phyloP scores from a whole-genome alignment of 2,797 vertebrate species.

The Carcharodon carcharias region DNA sequence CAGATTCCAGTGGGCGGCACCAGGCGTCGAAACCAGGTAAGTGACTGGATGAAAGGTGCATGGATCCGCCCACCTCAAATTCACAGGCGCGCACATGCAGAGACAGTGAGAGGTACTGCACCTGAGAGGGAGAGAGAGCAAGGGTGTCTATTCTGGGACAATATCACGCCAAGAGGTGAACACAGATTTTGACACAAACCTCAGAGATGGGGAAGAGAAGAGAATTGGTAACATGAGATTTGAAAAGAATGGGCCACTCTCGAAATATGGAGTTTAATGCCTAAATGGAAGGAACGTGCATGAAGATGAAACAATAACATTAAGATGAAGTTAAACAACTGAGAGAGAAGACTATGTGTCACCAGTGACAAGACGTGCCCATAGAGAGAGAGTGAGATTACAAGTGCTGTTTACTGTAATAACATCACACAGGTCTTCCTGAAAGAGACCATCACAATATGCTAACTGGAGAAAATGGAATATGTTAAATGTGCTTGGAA shows the following conservation, averaged over 20 bases:
- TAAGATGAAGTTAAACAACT: neutral
- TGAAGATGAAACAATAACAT: neutral
- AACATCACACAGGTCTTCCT: neutral
- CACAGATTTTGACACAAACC: neutral
- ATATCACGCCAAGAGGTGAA: neutral
- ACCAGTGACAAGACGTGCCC: neutral
- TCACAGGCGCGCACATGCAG: neutral
- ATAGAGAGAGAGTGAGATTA: neutral
- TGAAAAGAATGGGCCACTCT: neutral
- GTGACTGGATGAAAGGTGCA: conserved; percentile 21
- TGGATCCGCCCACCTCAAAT: neutral
- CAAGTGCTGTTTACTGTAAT: neutral
- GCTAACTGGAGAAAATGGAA: neutral
- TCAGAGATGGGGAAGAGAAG: neutral
- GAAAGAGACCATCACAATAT: neutral
- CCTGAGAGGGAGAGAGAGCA: neutral
- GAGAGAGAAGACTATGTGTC: neutral
- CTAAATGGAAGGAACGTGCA: neutral
- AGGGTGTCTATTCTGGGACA: no score
- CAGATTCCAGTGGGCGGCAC: conserved; percentile 23
- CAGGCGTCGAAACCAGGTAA: neutral
- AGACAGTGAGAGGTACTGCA: neutral
- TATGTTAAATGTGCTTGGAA: neutral
- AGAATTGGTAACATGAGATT: neutral
- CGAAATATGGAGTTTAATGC: neutral